phyloP scores from a whole-genome alignment of 1,140 invertebrate genomes.

The Pseudomyrmex flavicornis region DNA sequence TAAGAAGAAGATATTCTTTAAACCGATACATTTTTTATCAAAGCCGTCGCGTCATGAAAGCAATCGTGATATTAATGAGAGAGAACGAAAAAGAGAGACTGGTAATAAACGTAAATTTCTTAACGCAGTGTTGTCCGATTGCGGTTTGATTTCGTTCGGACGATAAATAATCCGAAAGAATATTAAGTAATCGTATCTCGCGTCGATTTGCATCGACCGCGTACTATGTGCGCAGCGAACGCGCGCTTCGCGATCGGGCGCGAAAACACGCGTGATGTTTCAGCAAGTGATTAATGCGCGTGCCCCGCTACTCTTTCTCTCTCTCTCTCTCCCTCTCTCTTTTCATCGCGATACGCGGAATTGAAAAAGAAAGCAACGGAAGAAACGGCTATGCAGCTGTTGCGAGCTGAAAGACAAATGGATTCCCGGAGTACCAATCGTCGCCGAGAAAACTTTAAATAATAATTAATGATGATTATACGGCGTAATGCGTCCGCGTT shows the following conservation, averaged over 20 bases:
- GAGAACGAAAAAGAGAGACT: neutral
- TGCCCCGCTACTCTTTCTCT: neutral
- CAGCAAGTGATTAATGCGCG: slow-evolving; percentile 54
- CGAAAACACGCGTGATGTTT: slow-evolving; percentile 43
- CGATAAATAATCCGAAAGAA: neutral
- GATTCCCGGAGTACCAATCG: slow-evolving; percentile 64
- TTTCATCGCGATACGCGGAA: slow-evolving; percentile 40
- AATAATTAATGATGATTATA: slow-evolving; percentile 62
- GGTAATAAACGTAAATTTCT: neutral
- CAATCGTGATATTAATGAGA: no score
- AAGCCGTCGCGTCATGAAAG: no score
- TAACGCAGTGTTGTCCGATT: neutral
- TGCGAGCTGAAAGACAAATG: slow-evolving; percentile 23
- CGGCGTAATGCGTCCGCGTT: slow-evolving; percentile 22
- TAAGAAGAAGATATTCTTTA: no score
- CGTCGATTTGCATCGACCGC: slow-evolving; percentile 16
- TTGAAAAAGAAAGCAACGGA: slow-evolving; percentile 46
- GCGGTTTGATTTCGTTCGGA: neutral
- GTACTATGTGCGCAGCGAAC: neutral
- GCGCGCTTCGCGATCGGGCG: slow-evolving; percentile 29
- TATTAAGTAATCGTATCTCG: slow-evolving; percentile 10
- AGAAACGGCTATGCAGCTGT: slow-evolving; percentile 48
- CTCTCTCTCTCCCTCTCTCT: no score
- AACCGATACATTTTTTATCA: no score
- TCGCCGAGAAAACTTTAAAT: slow-evolving; percentile 54